Conservation (phyloP, 1,140 invertebrate genomes). For the Melanaphis sacchari region DNA sequence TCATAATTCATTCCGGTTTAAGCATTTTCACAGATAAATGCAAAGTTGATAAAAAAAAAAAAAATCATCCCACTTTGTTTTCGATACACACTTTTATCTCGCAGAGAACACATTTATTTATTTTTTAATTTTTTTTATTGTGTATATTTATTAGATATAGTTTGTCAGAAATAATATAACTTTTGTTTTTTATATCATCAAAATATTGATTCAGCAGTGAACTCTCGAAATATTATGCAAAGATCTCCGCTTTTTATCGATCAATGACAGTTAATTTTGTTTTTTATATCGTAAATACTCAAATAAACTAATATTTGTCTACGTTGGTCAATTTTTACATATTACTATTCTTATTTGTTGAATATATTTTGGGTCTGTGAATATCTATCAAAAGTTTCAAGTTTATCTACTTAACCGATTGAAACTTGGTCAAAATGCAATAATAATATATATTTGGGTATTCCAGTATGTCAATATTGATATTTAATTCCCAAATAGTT, state of each 20-base stretch:
- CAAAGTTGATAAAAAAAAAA: neutral
- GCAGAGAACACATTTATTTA: neutral
- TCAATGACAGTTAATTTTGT: neutral
- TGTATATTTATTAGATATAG: neutral
- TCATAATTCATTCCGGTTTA: conserved; percentile 1
- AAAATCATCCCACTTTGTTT: neutral
- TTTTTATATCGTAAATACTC: neutral
- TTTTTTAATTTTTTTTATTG: conserved; percentile 1
- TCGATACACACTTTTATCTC: neutral
- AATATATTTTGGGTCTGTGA: neutral
- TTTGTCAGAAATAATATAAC: neutral
- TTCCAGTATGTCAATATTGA: neutral
- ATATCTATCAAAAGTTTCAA: neutral
- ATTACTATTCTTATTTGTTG: neutral
- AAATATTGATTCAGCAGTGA: neutral
- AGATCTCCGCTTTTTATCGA: neutral
- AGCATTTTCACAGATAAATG: neutral
- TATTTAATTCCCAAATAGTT: neutral
- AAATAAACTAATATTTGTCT: neutral
- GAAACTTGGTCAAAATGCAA: neutral
- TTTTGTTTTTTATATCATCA: neutral
- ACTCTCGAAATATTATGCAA: neutral
- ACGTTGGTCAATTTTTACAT: neutral
- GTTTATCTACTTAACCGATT: neutral
- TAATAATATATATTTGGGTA: neutral